A percentile compares a stretch with the other conserved stretches of the same genome.
Evolutionary conservation across 2,888 invertebrate genomes (phyloP).

Genomic region (Eupsilia transversa): DNA sequence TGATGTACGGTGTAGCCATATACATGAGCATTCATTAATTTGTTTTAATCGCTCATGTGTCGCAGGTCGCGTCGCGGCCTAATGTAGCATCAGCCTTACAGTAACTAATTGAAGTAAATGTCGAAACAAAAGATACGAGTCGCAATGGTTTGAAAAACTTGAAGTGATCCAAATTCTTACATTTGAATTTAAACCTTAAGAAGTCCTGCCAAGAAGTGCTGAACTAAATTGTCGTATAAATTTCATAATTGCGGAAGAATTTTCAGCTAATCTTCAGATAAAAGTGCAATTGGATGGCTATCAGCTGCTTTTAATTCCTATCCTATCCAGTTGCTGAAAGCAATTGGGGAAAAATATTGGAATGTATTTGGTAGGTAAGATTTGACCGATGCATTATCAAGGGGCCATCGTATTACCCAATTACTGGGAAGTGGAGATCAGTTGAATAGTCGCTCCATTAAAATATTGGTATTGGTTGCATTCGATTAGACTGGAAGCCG

Average conservation of each 20-base stretch:
- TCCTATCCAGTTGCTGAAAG: not conserved
- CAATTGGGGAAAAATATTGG: not conserved
- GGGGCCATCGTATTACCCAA: not conserved
- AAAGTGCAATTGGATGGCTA: conserved; percentile 5
- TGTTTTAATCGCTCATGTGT: too few species aligned
- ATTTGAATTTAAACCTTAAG: too few species aligned
- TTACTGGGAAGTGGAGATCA: not conserved
- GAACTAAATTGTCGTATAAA: conserved; percentile 13
- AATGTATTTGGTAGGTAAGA: not conserved
- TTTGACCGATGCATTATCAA: not conserved
- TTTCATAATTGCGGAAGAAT: conserved; percentile 10
- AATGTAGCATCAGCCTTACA: too few species aligned
- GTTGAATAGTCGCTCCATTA: not conserved
- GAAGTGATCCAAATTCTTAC: not conserved
- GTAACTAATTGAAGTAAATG: not conserved
- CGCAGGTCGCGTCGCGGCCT: too few species aligned
- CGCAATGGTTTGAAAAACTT: not conserved
- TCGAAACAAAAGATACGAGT: not conserved
- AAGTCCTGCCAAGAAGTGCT: conserved; percentile 1
- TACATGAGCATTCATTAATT: too few species aligned
- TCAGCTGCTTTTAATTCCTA: conserved; percentile 6
- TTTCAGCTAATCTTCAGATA: not conserved
- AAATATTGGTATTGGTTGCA: not conserved
- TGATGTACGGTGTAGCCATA: too few species aligned
- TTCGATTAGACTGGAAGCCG: not conserved